These are phyloP conservation scores for Apis laboriosa DNA, from an alignment of 1,140 invertebrate species.

Conservation along the genomic window DNA sequence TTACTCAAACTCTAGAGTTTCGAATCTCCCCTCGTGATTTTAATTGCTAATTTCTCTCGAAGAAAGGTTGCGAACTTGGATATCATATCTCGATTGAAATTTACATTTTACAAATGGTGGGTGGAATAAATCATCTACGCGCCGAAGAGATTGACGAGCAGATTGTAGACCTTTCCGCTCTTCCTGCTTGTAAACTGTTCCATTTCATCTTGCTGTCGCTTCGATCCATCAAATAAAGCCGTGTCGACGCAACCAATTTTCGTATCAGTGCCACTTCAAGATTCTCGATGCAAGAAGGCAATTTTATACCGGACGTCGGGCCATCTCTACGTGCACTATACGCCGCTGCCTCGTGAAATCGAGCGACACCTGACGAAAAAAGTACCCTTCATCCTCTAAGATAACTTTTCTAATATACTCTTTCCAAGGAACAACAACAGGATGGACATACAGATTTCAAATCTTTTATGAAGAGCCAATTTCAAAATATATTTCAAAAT, in stretches of 20 bases:
- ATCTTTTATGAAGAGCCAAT: no score
- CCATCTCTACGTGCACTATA: neutral
- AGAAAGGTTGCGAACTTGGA: no score
- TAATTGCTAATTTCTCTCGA: neutral
- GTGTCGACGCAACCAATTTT: slow-evolving; percentile 41
- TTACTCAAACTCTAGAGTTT: neutral
- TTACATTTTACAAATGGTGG: neutral
- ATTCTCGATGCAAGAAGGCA: slow-evolving; percentile 41
- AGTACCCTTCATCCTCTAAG: neutral
- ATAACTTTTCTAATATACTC: neutral
- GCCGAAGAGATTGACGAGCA: neutral
- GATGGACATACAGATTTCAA: no score
- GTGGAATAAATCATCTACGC: neutral
- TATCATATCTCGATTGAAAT: neutral
- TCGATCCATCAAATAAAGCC: slow-evolving; percentile 41
- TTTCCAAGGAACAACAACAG: neutral
- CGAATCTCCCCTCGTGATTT: neutral
- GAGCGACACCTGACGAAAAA: neutral
- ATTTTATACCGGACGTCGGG: slow-evolving; percentile 35
- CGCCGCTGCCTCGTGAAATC: neutral
- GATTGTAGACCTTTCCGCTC: neutral
- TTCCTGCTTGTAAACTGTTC: neutral
- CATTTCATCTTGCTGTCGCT: slow-evolving; percentile 4
- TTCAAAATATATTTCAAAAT: no score
- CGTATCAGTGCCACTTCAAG: slow-evolving; percentile 46